These are phyloP conservation scores for Scolopax mira DNA, from an alignment of 2,113 vertebrate species.

Conservation along the genomic window DNA sequence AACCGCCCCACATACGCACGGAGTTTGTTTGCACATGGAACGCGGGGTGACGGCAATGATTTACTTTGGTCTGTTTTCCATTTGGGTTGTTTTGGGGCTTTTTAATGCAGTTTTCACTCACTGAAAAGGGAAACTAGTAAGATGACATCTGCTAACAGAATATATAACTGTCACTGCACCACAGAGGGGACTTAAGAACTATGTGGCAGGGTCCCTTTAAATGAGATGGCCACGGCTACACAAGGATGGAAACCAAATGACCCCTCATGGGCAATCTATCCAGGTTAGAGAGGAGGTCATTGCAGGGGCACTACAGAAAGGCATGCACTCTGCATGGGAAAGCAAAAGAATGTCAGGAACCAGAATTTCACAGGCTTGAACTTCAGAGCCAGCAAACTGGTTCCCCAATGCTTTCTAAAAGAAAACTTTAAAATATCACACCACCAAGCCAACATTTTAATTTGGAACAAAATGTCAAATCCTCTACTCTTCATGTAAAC, in stretches of 20 bases:
- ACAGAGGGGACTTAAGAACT: not conserved
- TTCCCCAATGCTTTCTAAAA: not conserved
- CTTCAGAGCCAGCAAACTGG: not conserved
- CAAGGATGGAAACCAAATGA: conserved; percentile 29
- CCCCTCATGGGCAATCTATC: conserved; percentile 33
- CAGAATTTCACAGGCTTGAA: not conserved
- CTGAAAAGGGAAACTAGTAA: not conserved
- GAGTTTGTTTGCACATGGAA: not conserved
- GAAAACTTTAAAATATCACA: not conserved
- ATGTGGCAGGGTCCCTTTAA: not conserved
- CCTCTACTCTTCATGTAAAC: not conserved
- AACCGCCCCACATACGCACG: not conserved
- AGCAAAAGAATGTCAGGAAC: not conserved
- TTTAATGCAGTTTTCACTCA: not conserved
- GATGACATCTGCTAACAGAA: not conserved
- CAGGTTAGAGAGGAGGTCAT: conserved; percentile 21
- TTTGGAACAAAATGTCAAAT: conserved; percentile 18
- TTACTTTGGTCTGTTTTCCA: conserved; percentile 1
- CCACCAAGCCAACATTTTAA: not conserved
- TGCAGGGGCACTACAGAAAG: not conserved
- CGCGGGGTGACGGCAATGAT: not conserved
- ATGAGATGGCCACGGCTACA: not conserved
- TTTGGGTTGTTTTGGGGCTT: not conserved
- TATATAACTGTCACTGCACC: not conserved
- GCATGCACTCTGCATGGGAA: not conserved